phyloP scores from a whole-genome alignment of 2,888 invertebrate species.

The Bruchidius siliquastri region DNA sequence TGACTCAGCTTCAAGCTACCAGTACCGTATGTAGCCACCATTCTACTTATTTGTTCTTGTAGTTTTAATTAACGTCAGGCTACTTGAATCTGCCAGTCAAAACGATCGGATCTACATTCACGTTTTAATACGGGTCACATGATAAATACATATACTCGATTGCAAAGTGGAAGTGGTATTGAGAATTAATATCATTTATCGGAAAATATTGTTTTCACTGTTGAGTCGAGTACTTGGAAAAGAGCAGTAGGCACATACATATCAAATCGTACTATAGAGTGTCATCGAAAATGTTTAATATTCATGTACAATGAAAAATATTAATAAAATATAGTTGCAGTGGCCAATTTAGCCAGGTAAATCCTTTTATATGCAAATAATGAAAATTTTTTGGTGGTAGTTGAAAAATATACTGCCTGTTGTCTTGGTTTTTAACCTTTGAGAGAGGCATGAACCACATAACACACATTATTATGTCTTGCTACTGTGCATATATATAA shows the following conservation, averaged over 20 bases:
- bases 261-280: background rate
- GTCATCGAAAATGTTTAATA: background rate
- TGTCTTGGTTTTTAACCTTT: too few relatives aligned
- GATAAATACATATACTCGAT: background rate
- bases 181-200: background rate
- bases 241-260: background rate
- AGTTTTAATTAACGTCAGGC: background rate
- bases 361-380: too few relatives aligned
- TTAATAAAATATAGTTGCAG: background rate
- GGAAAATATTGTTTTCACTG: constrained; percentile 1
- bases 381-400: too few relatives aligned
- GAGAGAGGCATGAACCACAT: too few relatives aligned
- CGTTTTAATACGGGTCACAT: background rate
- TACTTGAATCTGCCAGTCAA: background rate
- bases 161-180: background rate
- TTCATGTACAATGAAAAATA: background rate
- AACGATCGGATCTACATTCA: background rate
- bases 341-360: background rate
- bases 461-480: too few relatives aligned
- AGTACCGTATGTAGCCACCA: too few relatives aligned
- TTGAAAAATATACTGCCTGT: too few relatives aligned
- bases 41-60: too few relatives aligned
- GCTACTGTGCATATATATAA: too few relatives aligned
- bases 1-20: too few relatives aligned
- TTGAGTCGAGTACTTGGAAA: background rate